Evolutionary conservation across 1,140 invertebrate genomes (phyloP), one percentile per base, ranked within the genome.

Genomic region (Odontomachus brunneus): DNA sequence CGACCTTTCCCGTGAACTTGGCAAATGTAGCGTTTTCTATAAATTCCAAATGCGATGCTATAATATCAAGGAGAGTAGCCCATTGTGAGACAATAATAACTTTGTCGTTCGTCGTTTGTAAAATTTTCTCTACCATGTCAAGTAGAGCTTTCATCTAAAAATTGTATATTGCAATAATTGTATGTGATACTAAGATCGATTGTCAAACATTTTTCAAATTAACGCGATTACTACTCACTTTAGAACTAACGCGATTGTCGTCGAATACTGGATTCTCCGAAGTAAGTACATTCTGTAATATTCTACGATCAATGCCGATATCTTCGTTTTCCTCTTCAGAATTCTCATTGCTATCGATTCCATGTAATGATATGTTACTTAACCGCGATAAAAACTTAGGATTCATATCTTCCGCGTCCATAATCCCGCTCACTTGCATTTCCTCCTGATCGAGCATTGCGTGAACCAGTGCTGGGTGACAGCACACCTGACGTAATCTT

Each of bases 61-160:
- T 92, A 33, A 98, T 94, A 1, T 96, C 91, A 7, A 99, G 91
- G 89, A 98, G 95, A 0, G 95, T 95, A 0, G 97, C 96, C 97
- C 97, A 99, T 90, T 98, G 97, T 0, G 98, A 98, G 1, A 99
- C 97, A 9, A 98, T 95, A 2, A 98, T 96, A n/a, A 95, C 95
- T 90, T 97, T 97, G 76, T 97, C 97, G 12, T 74, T 92, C 87
- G 89, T 92, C 87, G 89, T 88, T 24, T 86, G 33, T 22, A 97
- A 88, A n/a, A 97, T 94, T 60, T 95, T 91, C 59, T 95, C 88
- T 0, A 97, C 87, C 49, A 95, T 95, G 7, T 96, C 91, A 57
- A 97, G 90, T 5, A 97, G 94, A 3, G 94, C 94, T 12, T 93
- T 89, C 51, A 97, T 95, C 95, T 96, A 76, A 67, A 57, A 91